These are phyloP conservation scores for Terebella lapidaria DNA, from an alignment of 2,888 invertebrate species.

Conservation along the genomic window DNA sequence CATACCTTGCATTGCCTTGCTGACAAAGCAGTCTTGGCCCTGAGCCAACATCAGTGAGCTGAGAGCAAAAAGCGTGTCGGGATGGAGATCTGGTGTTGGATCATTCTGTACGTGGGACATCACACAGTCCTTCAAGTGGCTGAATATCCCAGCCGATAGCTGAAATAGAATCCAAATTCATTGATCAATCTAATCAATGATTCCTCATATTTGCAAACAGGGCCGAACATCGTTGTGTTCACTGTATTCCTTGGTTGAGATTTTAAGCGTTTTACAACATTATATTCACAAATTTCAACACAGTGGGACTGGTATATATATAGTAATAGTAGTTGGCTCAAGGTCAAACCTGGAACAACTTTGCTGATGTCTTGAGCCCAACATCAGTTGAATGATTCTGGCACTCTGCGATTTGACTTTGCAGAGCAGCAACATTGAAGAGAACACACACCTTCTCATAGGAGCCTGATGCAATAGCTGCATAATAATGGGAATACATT, in stretches of 20 bases:
- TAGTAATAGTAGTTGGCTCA: too few relatives aligned
- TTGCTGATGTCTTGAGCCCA: conserved; percentile 85
- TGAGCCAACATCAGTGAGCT: conserved; percentile 90
- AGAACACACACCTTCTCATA: conserved; percentile 92
- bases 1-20: conserved; percentile 73
- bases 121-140: conserved; percentile 68
- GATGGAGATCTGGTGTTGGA: conserved; percentile 89
- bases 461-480: conserved; percentile 80
- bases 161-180: conserved; percentile 48
- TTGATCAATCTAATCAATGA: too few relatives aligned
- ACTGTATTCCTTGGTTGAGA: too few relatives aligned
- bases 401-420: conserved; percentile 78
- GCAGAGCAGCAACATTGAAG: conserved; percentile 92
- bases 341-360: conserved; percentile 74
- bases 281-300: too few relatives aligned
- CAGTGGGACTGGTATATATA: too few relatives aligned
- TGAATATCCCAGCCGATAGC: conserved; percentile 86
- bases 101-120: conserved; percentile 81
- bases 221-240: too few relatives aligned
- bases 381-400: conserved; percentile 87
- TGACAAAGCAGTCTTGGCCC: conserved; percentile 94
- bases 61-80: conserved; percentile 84
- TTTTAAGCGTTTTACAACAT: too few relatives aligned
- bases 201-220: too few relatives aligned
- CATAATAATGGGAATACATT: conserved; percentile 27